Conservation (phyloP, 2,888 invertebrate genomes). For the Coenonympha glycerion region DNA sequence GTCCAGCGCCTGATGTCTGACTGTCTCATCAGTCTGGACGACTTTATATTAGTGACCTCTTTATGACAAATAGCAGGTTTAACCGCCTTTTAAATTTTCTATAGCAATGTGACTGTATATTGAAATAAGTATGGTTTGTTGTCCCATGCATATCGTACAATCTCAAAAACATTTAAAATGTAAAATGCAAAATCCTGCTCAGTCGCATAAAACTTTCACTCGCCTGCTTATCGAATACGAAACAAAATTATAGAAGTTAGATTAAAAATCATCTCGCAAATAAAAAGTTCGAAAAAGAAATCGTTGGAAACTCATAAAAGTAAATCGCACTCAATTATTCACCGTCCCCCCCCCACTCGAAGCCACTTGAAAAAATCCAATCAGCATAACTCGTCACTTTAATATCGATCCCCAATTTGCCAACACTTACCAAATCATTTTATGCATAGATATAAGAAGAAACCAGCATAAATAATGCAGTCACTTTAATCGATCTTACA, state of each 20-base stretch:
- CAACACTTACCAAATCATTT: conserved; percentile 70
- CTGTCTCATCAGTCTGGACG: no score
- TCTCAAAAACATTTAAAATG: neutral
- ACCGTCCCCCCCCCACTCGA: conserved; percentile 59
- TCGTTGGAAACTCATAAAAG: conserved; percentile 43
- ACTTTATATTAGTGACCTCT: no score
- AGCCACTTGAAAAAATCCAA: conserved; percentile 73
- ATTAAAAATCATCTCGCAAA: conserved; percentile 24
- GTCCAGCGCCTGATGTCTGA: no score
- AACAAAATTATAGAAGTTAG: conserved; percentile 15
- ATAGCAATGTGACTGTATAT: conserved; percentile 11
- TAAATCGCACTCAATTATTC: conserved; percentile 71
- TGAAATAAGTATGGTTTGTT: neutral
- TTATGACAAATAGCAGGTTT: no score
- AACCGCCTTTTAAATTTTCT: conserved; percentile 13
- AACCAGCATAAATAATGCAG: conserved; percentile 39
- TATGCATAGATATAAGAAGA: conserved; percentile 66
- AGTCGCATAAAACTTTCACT: no score
- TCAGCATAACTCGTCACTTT: conserved; percentile 75
- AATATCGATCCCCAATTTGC: conserved; percentile 72
- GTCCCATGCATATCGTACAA: no score
- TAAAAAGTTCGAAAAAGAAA: conserved; percentile 32
- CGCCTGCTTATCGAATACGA: no score
- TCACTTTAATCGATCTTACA: conserved; percentile 40
- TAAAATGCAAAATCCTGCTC: no score